Conservation (phyloP, 2,797 vertebrate genomes). For the Catharus ustulatus region DNA sequence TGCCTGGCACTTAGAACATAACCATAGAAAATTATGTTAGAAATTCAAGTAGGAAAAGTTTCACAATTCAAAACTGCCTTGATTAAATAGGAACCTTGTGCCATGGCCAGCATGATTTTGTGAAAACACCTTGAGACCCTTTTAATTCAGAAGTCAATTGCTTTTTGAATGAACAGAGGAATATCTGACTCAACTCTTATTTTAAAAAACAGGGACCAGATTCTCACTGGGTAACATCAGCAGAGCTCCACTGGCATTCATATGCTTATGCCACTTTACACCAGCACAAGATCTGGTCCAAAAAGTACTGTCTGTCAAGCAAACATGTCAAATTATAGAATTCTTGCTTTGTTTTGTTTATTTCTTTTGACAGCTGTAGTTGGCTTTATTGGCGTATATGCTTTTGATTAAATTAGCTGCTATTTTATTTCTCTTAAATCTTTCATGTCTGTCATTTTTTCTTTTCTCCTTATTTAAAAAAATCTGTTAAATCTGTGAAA, state of each 20-base stretch:
- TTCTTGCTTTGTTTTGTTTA: constrained; percentile 30
- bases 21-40: constrained; percentile 34
- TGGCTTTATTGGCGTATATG: constrained; percentile 11
- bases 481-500: constrained; percentile 23
- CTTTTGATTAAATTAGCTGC: constrained; percentile 12
- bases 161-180: neutral
- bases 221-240: neutral
- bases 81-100: constrained; percentile 37
- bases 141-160: constrained; percentile 12
- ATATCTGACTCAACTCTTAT: neutral
- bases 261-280: neutral
- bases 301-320: constrained; percentile 2
- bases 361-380: constrained; percentile 35
- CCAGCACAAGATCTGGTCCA: neutral
- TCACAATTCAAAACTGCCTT: neutral
- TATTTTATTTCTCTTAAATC: constrained; percentile 37
- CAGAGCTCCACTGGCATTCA: neutral
- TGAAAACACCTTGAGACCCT: constrained; percentile 1
- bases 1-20: constrained; percentile 16
- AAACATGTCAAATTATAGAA: constrained; percentile 20
- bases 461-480: neutral
- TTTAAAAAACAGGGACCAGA: constrained; percentile 21
- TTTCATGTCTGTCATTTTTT: neutral
- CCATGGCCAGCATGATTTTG: neutral
- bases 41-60: constrained; percentile 46